Evolutionary conservation across 2,113 vertebrate genomes (phyloP), one percentile per base, ranked within the genome.

Genomic region (Oriolus oriolus): DNA sequence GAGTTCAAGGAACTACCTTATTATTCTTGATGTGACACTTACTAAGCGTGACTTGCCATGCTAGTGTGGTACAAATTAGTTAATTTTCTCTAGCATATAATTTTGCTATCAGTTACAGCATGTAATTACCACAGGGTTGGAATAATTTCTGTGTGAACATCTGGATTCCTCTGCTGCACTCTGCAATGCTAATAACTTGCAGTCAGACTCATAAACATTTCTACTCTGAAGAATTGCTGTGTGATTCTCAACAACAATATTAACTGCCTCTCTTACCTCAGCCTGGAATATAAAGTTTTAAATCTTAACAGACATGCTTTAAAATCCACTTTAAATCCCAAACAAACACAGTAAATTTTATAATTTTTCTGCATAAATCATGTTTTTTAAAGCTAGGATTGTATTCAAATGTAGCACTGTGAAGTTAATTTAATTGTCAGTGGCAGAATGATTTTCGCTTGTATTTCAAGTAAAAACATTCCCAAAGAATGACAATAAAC

Each of bases 111-210:
- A 77, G 2, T 70, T 76, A 68, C 19, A 63, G 33, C n/a, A 56
- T 23, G 18, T 83, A 69, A 77, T 97, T 97, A 97, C 96, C 97
- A 98, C 54, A 28, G 95, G 56, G 63, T 44, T 97, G 13, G 86
- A 71, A 69, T 94, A 45, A 49, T 94, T 97, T 87, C 90, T 95
- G 2, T 70, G 63, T 78, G 95, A 95, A 87, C 84, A 86, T 90
- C 83, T 60, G 31, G 89, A 50, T 64, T 95, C 37, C 6, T 96
- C 95, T 3, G 39, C 54, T 35, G 53, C 41, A 33, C 92, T 94
- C 16, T 90, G 93, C 24, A 95, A 80, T 4, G 83, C 28, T 10
- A 94, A 45, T 41, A 96, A 94, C 74, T 91, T 95, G 87, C 76
- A 96, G 19, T 33, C 95, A 79, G 88, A n/a, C 39, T 96, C 66